These are phyloP conservation scores for Agriotes lineatus DNA, from an alignment of 2,888 invertebrate species.

Conservation along the genomic window DNA sequence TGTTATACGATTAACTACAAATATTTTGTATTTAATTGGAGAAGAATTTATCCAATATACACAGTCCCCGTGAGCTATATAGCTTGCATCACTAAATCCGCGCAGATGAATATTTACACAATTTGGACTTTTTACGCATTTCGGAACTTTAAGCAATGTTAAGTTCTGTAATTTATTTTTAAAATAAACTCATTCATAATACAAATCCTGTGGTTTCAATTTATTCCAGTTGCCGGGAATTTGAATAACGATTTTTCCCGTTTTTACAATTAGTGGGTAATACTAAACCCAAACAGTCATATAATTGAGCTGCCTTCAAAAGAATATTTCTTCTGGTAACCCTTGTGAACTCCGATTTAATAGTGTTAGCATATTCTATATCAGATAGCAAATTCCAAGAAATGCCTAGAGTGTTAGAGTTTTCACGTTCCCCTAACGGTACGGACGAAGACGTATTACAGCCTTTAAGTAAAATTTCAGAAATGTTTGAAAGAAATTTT, in stretches of 20 bases:
- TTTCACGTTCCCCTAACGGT: conserved; percentile 4
- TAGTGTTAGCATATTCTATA: neutral
- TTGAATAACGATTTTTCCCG: neutral
- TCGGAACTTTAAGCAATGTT: neutral
- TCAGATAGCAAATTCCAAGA: neutral
- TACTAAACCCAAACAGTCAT: neutral
- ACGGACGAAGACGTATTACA: neutral
- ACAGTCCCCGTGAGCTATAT: conserved; percentile 1
- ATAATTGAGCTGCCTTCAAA: neutral
- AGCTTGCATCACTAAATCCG: neutral
- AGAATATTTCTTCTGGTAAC: neutral
- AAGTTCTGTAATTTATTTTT: neutral
- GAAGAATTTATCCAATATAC: neutral
- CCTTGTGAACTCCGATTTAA: no score
- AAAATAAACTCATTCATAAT: neutral
- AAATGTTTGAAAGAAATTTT: neutral
- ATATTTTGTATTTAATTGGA: neutral
- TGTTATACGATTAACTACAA: conserved; percentile 25
- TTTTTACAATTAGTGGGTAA: neutral
- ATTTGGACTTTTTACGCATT: neutral
- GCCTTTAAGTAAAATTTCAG: neutral
- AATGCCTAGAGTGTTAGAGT: neutral
- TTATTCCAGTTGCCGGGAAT: neutral
- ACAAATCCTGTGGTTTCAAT: neutral
- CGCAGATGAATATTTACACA: neutral